These are phyloP conservation scores for Melolontha melolontha DNA, from an alignment of 2,888 invertebrate genomes.

Conservation along the genomic window DNA sequence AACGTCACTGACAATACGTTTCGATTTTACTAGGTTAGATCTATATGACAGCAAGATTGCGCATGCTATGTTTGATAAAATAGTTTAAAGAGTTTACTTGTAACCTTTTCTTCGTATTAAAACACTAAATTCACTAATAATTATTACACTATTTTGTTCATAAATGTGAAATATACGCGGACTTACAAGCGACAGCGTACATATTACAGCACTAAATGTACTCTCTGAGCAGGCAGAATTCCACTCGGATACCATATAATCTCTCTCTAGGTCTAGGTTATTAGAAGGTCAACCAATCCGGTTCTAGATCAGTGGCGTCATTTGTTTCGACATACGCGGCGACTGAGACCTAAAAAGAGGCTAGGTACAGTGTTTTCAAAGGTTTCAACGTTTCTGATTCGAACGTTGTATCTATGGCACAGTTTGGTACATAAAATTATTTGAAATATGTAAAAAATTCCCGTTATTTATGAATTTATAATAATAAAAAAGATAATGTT, in stretches of 20 bases:
- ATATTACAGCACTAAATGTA: not conserved
- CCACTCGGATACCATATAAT: conserved; percentile 19
- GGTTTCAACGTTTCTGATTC: conserved; percentile 24
- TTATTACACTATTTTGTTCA: not conserved
- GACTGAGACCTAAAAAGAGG: conserved; percentile 21
- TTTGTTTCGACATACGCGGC: conserved; percentile 25
- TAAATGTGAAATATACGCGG: no score
- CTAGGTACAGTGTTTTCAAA: conserved; percentile 43
- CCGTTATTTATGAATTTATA: not conserved
- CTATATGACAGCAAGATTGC: no score
- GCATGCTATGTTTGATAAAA: not conserved
- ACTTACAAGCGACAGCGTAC: conserved; percentile 7
- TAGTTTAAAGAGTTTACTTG: not conserved
- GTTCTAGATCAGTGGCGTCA: conserved; percentile 33
- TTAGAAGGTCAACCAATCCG: conserved; percentile 41
- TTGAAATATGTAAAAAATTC: no score
- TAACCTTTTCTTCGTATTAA: not conserved
- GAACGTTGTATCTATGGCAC: no score
- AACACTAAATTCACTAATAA: conserved; percentile 6
- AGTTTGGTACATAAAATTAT: no score
- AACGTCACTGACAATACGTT: no score
- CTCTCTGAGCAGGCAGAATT: not conserved
- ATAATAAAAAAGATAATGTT: not conserved
- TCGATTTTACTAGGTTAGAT: no score
- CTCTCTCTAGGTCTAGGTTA: conserved; percentile 37